phyloP scores from a whole-genome alignment of 2,797 vertebrate genomes.

The Microchirus variegatus region DNA sequence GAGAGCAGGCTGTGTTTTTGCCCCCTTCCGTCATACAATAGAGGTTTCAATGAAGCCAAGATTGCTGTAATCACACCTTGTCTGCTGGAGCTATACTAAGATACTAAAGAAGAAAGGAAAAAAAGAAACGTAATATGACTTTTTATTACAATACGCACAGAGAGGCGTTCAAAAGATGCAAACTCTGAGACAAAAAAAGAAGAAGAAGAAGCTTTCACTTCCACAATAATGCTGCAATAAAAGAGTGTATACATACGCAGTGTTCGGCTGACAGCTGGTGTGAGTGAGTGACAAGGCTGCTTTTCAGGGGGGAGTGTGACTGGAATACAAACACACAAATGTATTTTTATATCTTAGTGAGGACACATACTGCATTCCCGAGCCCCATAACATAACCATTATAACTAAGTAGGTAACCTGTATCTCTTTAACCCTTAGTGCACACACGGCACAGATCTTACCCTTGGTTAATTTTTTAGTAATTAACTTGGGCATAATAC shows the following conservation, averaged over 20 bases:
- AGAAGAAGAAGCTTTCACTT: constrained; percentile 7
- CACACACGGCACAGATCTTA: no score
- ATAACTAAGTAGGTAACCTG: no score
- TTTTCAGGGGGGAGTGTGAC: neutral
- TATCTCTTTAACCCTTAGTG: no score
- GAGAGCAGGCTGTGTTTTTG: neutral
- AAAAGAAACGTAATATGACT: neutral
- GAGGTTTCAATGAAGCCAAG: constrained; percentile 8
- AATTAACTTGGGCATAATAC: no score
- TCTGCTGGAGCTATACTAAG: constrained; percentile 10
- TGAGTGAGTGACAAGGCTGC: neutral
- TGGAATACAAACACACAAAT: constrained; percentile 2
- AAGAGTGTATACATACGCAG: neutral
- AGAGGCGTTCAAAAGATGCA: neutral
- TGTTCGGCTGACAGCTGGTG: neutral
- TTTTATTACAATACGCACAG: neutral
- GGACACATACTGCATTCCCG: no score
- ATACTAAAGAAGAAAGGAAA: neutral
- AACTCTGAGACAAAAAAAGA: constrained; percentile 2
- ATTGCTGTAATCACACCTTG: constrained; percentile 20
- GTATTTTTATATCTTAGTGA: no score
- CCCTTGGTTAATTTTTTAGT: no score
- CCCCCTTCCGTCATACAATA: constrained; percentile 3
- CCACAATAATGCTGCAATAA: neutral
- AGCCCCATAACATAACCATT: no score